These are phyloP conservation scores for Oreochromis spilurus DNA, from an alignment of 2,113 vertebrate species.

Conservation along the genomic window DNA sequence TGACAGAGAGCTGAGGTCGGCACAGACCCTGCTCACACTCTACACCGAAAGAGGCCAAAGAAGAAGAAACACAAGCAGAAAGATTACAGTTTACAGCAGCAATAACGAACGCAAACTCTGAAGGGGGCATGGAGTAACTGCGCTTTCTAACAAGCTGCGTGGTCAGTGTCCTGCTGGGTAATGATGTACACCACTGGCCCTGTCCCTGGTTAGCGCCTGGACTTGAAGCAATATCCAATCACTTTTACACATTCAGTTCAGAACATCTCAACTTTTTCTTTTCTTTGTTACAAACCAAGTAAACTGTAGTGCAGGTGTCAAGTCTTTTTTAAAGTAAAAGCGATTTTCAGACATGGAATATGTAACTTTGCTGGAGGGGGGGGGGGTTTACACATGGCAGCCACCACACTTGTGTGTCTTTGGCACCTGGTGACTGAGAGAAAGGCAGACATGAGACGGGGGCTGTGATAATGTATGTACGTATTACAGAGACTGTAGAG, in stretches of 20 bases:
- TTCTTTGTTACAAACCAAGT: background rate
- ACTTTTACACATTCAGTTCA: background rate
- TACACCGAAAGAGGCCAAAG: constrained; percentile 68
- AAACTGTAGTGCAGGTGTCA: background rate
- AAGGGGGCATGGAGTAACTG: background rate
- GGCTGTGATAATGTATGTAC: background rate
- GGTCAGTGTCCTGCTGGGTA: background rate
- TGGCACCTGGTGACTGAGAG: background rate
- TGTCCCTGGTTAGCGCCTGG: background rate
- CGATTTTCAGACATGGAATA: background rate
- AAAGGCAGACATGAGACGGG: background rate
- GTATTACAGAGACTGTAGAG: background rate
- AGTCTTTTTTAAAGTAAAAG: background rate
- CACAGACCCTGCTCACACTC: constrained; percentile 83
- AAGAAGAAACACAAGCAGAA: background rate
- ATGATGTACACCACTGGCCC: background rate
- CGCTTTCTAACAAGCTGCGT: background rate
- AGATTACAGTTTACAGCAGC: background rate
- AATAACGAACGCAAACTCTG: background rate
- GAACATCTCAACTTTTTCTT: background rate
- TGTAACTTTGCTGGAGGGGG: background rate
- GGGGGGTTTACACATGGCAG: background rate
- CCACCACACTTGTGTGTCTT: background rate
- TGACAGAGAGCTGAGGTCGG: constrained; percentile 86
- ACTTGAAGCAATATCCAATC: background rate